Conservation (phyloP, 2,888 invertebrate genomes). For the Rugalucina vietnamica region DNA sequence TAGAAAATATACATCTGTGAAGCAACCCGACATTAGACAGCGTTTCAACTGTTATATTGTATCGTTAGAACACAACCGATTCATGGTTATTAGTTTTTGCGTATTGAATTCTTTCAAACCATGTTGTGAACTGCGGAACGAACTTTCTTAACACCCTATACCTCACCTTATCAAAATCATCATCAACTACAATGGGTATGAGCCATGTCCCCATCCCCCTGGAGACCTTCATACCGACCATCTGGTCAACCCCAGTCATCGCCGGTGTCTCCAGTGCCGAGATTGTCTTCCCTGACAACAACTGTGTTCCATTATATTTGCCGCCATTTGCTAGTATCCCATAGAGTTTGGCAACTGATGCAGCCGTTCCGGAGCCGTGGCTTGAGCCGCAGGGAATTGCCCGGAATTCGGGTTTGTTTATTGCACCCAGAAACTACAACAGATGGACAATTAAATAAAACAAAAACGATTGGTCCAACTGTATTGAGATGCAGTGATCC, state of each 20-base stretch:
- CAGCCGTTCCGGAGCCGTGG: conserved; percentile 75
- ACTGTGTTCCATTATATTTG: conserved; percentile 46
- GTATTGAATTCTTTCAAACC: too few relatives aligned
- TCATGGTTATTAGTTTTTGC: too few relatives aligned
- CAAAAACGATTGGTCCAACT: too few relatives aligned
- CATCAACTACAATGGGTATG: not conserved
- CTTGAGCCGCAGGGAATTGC: conserved; percentile 71
- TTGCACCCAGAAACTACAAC: not conserved
- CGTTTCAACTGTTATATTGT: too few relatives aligned
- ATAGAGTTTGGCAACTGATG: conserved; percentile 74
- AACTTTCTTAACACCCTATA: too few relatives aligned
- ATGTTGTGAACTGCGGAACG: too few relatives aligned
- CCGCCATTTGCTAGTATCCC: conserved; percentile 76
- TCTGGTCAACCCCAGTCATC: not conserved
- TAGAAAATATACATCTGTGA: too few relatives aligned
- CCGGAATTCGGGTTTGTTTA: conserved; percentile 73
- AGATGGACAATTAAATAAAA: too few relatives aligned
- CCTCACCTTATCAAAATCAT: not conserved
- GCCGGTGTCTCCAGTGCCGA: conserved; percentile 11
- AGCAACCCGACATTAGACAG: too few relatives aligned
- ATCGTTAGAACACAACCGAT: too few relatives aligned
- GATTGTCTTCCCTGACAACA: conserved; percentile 42
- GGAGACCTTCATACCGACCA: not conserved
- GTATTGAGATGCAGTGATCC: too few relatives aligned
- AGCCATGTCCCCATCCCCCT: not conserved